A percentile compares a stretch with the other conserved stretches of the same genome.
These are phyloP conservation scores for Nudaria mundana DNA, from an alignment of 2,888 invertebrate genomes.

Conservation along the genomic window DNA sequence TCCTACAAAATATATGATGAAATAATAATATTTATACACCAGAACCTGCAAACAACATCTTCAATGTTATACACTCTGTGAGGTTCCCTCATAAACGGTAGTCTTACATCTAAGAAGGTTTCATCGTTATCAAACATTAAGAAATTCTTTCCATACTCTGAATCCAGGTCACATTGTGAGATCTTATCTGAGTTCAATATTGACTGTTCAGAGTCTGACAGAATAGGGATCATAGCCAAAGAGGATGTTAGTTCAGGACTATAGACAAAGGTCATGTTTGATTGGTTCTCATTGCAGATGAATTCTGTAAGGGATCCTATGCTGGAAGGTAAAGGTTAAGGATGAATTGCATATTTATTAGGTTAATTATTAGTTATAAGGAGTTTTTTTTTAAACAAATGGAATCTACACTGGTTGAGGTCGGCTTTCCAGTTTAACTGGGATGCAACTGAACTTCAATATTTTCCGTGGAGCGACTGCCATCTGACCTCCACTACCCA, in stretches of 20 bases:
- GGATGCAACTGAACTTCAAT: too few species aligned
- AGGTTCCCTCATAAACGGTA: slow-evolving; percentile 42
- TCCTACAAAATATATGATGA: too few species aligned
- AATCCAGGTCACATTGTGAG: slow-evolving; percentile 63
- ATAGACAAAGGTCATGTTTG: slow-evolving; percentile 14
- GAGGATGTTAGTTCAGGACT: slow-evolving; percentile 14
- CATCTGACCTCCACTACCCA: too few species aligned
- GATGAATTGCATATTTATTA: neutral
- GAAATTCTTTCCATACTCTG: slow-evolving; percentile 53
- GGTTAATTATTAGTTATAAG: too few species aligned
- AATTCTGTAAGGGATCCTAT: slow-evolving; percentile 48
- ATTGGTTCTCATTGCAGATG: slow-evolving; percentile 15
- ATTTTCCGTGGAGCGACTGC: too few species aligned
- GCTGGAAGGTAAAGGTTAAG: slow-evolving; percentile 37
- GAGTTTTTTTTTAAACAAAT: too few species aligned
- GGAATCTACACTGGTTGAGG: too few species aligned
- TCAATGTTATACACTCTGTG: slow-evolving; percentile 62
- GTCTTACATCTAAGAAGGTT: slow-evolving; percentile 39
- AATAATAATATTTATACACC: too few species aligned
- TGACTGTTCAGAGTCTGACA: neutral
- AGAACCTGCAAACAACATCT: slow-evolving; percentile 65
- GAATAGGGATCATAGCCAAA: slow-evolving; percentile 1
- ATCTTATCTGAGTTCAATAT: slow-evolving; percentile 25
- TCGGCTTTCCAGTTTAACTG: too few species aligned
- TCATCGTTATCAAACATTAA: slow-evolving; percentile 66